Percentiles rank a stretch among this genome's conserved stretches.
phyloP scores from a whole-genome alignment of 92 coral and sea anemone species.

The Ricordea florida region DNA sequence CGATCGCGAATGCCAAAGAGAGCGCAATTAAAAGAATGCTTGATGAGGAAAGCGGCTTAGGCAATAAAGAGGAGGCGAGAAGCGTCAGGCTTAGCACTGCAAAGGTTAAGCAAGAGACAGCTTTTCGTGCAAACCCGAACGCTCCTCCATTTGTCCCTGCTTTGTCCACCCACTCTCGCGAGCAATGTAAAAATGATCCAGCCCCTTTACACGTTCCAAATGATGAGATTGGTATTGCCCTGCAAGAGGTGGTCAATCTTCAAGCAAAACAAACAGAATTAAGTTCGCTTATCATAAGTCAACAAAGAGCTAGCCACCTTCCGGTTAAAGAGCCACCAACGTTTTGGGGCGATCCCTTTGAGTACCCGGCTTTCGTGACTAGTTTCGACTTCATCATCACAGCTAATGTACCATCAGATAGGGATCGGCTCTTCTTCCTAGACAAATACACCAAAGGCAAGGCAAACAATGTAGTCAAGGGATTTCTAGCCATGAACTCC shows the following conservation, averaged over 20 bases:
- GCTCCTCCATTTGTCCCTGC: background rate
- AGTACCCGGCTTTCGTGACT: slow-evolving; percentile 37
- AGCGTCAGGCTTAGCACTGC: background rate
- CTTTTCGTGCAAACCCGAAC: background rate
- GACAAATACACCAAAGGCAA: slow-evolving; percentile 38
- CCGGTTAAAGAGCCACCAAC: slow-evolving; percentile 56
- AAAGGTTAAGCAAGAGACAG: background rate
- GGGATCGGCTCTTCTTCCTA: slow-evolving; percentile 29
- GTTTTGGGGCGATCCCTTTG: slow-evolving; percentile 18
- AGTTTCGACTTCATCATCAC: slow-evolving; percentile 40
- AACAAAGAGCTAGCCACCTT: slow-evolving; percentile 20
- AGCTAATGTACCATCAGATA: slow-evolving; percentile 11
- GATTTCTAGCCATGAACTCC: slow-evolving; percentile 14
- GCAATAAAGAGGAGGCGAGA: background rate
- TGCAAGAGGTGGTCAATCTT: slow-evolving; percentile 3
- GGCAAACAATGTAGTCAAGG: slow-evolving; percentile 45
- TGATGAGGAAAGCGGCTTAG: background rate
- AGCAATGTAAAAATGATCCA: too few relatives aligned
- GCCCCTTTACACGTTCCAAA: background rate
- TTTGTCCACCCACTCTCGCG: too few relatives aligned
- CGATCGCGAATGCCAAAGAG: slow-evolving; percentile 43
- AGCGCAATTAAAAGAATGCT: slow-evolving; percentile 22
- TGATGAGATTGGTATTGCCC: too few relatives aligned
- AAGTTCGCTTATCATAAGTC: slow-evolving; percentile 27
- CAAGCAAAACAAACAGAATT: slow-evolving; percentile 27